Percentiles rank a stretch among this genome's conserved stretches.
These are phyloP conservation scores for Cybosia mesomella DNA, from an alignment of 2,888 invertebrate genomes.

Conservation along the genomic window DNA sequence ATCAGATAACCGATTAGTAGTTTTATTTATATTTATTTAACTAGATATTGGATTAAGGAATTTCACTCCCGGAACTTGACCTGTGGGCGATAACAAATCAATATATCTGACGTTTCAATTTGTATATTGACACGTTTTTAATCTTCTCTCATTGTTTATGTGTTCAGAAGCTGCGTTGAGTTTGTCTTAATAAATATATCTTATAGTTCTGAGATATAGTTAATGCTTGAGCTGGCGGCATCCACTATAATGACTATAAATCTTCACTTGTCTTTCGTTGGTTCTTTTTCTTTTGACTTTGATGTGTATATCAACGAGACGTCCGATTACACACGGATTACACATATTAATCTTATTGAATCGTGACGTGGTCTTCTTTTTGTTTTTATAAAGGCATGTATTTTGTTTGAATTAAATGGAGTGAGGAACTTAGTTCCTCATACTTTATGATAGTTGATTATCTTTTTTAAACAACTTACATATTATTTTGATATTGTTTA, in stretches of 20 bases:
- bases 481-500: too few species aligned
- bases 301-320: constrained; percentile 73
- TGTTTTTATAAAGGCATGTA: constrained; percentile 26
- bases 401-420: not conserved
- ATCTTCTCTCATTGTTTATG: constrained; percentile 80
- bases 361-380: constrained; percentile 33
- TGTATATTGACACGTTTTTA: constrained; percentile 84
- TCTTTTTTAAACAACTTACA: not conserved
- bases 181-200: constrained; percentile 76
- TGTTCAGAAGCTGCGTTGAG: constrained; percentile 75
- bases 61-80: constrained; percentile 64
- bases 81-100: constrained; percentile 78
- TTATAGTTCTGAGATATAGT: constrained; percentile 61
- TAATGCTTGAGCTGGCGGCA: constrained; percentile 58
- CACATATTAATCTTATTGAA: constrained; percentile 70
- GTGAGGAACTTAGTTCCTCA: not conserved
- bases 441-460: not conserved
- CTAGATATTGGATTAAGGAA: constrained; percentile 58
- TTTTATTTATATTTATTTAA: constrained; percentile 60
- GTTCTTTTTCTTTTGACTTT: constrained; percentile 69
- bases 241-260: constrained; percentile 74
- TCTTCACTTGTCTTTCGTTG: constrained; percentile 71
- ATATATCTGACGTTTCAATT: constrained; percentile 83
- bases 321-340: constrained; percentile 70
- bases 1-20: constrained; percentile 54